These are phyloP conservation scores for Champsocephalus esox DNA, from an alignment of 2,797 vertebrate species.

Conservation along the genomic window DNA sequence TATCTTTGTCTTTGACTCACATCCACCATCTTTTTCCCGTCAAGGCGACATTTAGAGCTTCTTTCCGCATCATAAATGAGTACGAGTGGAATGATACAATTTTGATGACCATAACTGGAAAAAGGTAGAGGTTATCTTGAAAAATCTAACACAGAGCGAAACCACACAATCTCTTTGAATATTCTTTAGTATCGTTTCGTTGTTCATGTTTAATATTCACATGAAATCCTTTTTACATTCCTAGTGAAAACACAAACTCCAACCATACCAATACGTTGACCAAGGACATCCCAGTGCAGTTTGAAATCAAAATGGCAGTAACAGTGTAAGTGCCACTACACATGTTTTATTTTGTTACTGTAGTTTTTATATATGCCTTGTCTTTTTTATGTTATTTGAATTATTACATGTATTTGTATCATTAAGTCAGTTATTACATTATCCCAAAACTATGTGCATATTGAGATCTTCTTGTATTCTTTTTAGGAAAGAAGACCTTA, in stretches of 20 bases:
- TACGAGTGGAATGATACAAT: constrained; percentile 73
- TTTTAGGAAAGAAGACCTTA: constrained; percentile 53
- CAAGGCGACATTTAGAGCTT: constrained; percentile 69
- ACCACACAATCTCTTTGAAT: not conserved
- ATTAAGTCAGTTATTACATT: not conserved
- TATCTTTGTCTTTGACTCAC: not conserved
- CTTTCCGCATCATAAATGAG: constrained; percentile 58
- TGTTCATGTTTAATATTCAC: constrained; percentile 12
- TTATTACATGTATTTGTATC: not conserved
- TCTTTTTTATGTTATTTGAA: not conserved
- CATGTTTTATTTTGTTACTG: not conserved
- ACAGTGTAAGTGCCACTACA: constrained; percentile 71
- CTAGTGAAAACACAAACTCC: constrained; percentile 79
- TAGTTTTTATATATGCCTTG: not conserved
- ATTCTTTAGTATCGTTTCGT: not conserved
- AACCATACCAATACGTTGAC: constrained; percentile 25
- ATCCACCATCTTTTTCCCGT: not conserved
- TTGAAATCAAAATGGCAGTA: constrained; percentile 69
- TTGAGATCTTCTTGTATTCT: constrained; percentile 12
- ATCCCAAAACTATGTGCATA: not conserved
- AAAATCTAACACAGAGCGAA: not conserved
- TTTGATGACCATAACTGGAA: constrained; percentile 63
- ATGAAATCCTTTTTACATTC: constrained; percentile 15
- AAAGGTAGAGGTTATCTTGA: constrained; percentile 68
- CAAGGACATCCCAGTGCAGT: constrained; percentile 71